Evolutionary conservation across 2,113 vertebrate species (phyloP).

Genomic region (Barbus barbus): DNA sequence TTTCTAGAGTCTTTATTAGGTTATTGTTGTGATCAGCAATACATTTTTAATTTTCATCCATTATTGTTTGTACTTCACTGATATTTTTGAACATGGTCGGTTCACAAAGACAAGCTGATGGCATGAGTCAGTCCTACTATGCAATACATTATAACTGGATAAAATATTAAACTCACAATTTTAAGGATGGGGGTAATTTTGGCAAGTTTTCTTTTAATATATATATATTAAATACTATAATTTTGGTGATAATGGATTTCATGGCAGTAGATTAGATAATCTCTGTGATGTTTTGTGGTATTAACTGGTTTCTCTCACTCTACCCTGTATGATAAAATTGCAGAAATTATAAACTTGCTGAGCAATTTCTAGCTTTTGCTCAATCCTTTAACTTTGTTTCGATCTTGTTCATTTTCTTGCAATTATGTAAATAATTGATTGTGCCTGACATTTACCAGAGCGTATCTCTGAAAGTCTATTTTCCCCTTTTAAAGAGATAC

Average conservation of each 20-base stretch:
- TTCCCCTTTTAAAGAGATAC: too few relatives aligned
- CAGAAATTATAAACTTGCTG: neutral
- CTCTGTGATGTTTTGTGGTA: neutral
- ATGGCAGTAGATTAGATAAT: too few relatives aligned
- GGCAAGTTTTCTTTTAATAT: too few relatives aligned
- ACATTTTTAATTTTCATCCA: neutral
- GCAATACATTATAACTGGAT: neutral
- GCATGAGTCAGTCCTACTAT: neutral
- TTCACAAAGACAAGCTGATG: conserved; percentile 2
- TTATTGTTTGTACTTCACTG: too few relatives aligned
- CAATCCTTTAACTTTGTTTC: neutral
- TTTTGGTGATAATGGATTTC: too few relatives aligned
- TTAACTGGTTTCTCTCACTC: too few relatives aligned
- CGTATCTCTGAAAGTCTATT: neutral
- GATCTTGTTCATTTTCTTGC: neutral
- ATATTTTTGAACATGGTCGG: too few relatives aligned
- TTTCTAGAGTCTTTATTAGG: neutral
- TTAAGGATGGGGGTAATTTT: neutral
- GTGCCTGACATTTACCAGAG: neutral
- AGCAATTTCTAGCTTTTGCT: neutral
- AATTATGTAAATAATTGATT: neutral
- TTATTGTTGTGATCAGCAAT: neutral
- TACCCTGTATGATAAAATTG: neutral
- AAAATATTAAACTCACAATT: neutral
- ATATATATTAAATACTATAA: too few relatives aligned